A percentile compares a stretch with the other conserved stretches of the same genome.
Conservation (phyloP, 2,888 invertebrate genomes). For the Philereme vetulata region DNA sequence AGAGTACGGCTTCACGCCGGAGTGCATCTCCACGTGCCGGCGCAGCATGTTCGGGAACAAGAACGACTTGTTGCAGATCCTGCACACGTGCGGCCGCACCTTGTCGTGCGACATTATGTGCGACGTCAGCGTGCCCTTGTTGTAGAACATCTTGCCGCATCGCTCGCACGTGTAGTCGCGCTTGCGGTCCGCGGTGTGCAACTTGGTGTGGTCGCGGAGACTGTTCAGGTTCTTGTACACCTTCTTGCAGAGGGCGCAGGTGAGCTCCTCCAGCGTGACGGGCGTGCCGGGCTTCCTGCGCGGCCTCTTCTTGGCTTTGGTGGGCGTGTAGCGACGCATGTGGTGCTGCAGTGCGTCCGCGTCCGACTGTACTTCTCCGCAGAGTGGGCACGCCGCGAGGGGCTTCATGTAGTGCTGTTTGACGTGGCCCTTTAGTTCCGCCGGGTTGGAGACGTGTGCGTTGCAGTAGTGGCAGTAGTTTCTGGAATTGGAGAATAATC, state of each 20-base stretch:
- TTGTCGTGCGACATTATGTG: slow-evolving; percentile 76
- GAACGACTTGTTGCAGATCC: slow-evolving; percentile 74
- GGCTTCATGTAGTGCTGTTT: slow-evolving; percentile 56
- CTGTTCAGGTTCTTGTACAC: slow-evolving; percentile 67
- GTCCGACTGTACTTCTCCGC: slow-evolving; percentile 66
- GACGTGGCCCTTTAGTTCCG: slow-evolving; percentile 49
- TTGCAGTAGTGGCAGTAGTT: slow-evolving; percentile 62
- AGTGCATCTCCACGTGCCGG: slow-evolving; percentile 75
- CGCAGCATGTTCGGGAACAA: slow-evolving; percentile 73
- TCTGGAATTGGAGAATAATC: slow-evolving; percentile 44
- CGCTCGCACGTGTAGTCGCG: slow-evolving; percentile 73
- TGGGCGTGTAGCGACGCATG: slow-evolving; percentile 53
- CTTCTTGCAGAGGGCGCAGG: slow-evolving; percentile 68
- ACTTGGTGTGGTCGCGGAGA: slow-evolving; percentile 81
- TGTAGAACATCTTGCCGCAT: slow-evolving; percentile 75
- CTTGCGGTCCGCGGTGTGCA: slow-evolving; percentile 78
- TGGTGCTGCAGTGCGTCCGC: slow-evolving; percentile 61
- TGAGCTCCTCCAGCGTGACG: slow-evolving; percentile 67
- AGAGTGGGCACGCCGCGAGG: slow-evolving; percentile 57
- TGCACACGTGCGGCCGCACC: slow-evolving; percentile 67
- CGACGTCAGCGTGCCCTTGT: slow-evolving; percentile 72
- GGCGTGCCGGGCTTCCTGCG: slow-evolving; percentile 67
- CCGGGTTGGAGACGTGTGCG: slow-evolving; percentile 40
- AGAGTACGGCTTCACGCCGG: slow-evolving; percentile 69
- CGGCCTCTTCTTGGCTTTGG: slow-evolving; percentile 58